phyloP scores from a whole-genome alignment of 2,888 invertebrate genomes.

The Ectemnius cavifrons region DNA sequence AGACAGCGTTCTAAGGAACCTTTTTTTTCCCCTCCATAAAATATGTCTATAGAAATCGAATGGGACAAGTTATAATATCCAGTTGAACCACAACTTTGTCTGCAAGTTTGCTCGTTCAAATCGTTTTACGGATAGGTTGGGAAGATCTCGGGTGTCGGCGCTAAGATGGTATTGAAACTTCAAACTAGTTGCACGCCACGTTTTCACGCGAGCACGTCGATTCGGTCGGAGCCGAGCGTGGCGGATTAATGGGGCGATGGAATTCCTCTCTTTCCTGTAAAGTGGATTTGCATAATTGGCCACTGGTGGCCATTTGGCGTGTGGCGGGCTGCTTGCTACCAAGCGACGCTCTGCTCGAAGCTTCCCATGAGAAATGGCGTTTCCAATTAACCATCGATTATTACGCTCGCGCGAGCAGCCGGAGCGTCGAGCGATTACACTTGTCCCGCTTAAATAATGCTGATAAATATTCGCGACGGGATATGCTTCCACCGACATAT shows the following conservation, averaged over 20 bases:
- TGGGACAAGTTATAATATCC: too few species aligned
- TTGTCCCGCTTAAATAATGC: conserved; percentile 43
- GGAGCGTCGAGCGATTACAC: conserved; percentile 42
- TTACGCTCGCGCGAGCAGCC: conserved; percentile 44
- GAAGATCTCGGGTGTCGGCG: too few species aligned
- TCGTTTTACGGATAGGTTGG: too few species aligned
- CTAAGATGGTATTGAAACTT: too few species aligned
- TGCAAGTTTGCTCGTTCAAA: too few species aligned
- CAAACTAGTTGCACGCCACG: too few species aligned
- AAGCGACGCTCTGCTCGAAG: not conserved
- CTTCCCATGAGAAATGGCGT: conserved; percentile 53
- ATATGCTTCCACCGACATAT: conserved; percentile 14
- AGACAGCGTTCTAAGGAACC: too few species aligned
- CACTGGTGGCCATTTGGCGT: conserved; percentile 46
- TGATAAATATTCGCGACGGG: conserved; percentile 47
- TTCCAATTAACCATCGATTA: conserved; percentile 67
- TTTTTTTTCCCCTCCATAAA: too few species aligned
- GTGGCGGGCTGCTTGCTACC: not conserved
- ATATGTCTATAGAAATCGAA: too few species aligned
- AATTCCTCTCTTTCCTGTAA: conserved; percentile 30
- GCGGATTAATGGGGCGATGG: conserved; percentile 32
- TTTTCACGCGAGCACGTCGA: conserved; percentile 8
- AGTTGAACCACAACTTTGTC: too few species aligned
- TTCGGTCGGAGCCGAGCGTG: conserved; percentile 41
- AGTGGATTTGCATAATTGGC: conserved; percentile 51